Evolutionary conservation across 2,888 invertebrate species (phyloP).

Genomic region (Meta bourneti): DNA sequence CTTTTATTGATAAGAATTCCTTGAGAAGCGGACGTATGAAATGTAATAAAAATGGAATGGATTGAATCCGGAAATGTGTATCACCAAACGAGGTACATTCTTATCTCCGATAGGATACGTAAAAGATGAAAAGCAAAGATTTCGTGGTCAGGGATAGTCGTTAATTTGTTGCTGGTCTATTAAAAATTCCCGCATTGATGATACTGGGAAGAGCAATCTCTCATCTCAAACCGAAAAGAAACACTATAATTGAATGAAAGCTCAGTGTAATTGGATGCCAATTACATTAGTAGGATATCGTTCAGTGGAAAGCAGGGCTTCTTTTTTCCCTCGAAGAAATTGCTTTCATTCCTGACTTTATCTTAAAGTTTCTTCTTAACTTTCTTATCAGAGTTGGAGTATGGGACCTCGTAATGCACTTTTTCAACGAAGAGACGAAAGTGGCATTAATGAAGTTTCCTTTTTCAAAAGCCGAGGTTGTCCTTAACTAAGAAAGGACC

Average conservation of each 20-base stretch:
- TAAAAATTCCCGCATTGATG: slow-evolving; percentile 70
- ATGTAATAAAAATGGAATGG: neutral
- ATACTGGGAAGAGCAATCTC: slow-evolving; percentile 62
- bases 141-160: slow-evolving; percentile 30
- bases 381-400: slow-evolving; percentile 72
- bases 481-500: slow-evolving; percentile 31
- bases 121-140: neutral
- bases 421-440: slow-evolving; percentile 62
- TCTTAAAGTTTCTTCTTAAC: slow-evolving; percentile 75
- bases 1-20: neutral
- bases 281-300: slow-evolving; percentile 74
- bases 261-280: slow-evolving; percentile 75
- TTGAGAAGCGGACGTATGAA: neutral
- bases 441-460: slow-evolving; percentile 75
- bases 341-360: slow-evolving; percentile 73
- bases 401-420: slow-evolving; percentile 71
- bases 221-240: slow-evolving; percentile 66
- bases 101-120: slow-evolving; percentile 6
- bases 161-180: slow-evolving; percentile 57
- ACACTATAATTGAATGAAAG: slow-evolving; percentile 73
- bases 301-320: slow-evolving; percentile 57
- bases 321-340: slow-evolving; percentile 59
- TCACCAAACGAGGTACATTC: neutral
- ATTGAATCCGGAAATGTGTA: neutral
- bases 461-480: slow-evolving; percentile 46